Percentiles rank a stretch among this genome's conserved stretches.
Conservation (phyloP, 2,888 invertebrate genomes). For the Plutella xylostella region DNA sequence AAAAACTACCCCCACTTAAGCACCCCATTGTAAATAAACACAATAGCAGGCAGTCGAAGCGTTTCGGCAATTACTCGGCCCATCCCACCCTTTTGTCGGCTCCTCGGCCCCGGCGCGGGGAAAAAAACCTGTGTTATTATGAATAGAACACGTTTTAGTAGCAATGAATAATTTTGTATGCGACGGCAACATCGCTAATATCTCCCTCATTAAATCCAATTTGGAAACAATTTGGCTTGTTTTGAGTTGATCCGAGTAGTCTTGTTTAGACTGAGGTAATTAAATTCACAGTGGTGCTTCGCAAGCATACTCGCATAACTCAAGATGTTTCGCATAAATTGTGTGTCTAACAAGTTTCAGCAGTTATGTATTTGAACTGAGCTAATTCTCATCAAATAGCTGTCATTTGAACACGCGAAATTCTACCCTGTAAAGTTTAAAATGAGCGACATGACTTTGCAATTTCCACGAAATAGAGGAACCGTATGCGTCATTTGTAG, state of each 20-base stretch:
- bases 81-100: constrained; percentile 67
- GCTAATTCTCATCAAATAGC: too few species aligned
- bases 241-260: constrained; percentile 20
- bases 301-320: too few species aligned
- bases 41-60: constrained; percentile 65
- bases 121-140: constrained; percentile 41
- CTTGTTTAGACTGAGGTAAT: too few species aligned
- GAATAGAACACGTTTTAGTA: constrained; percentile 61
- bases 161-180: constrained; percentile 68
- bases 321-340: too few species aligned
- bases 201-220: constrained; percentile 66
- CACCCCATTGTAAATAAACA: constrained; percentile 64
- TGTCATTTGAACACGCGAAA: too few species aligned
- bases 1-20: constrained; percentile 69
- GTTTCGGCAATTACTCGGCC: constrained; percentile 69
- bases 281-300: too few species aligned
- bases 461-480: too few species aligned
- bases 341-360: too few species aligned
- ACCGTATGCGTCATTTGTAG: too few species aligned
- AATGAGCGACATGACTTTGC: too few species aligned
- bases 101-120: constrained; percentile 56
- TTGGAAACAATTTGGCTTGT: constrained; percentile 38
- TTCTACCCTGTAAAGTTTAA: too few species aligned
- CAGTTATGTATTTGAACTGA: too few species aligned
- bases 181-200: constrained; percentile 58